Evolutionary conservation across 2,113 vertebrate genomes (phyloP), one percentile per base, ranked within the genome.

Genomic region (Seriola dumerili): DNA sequence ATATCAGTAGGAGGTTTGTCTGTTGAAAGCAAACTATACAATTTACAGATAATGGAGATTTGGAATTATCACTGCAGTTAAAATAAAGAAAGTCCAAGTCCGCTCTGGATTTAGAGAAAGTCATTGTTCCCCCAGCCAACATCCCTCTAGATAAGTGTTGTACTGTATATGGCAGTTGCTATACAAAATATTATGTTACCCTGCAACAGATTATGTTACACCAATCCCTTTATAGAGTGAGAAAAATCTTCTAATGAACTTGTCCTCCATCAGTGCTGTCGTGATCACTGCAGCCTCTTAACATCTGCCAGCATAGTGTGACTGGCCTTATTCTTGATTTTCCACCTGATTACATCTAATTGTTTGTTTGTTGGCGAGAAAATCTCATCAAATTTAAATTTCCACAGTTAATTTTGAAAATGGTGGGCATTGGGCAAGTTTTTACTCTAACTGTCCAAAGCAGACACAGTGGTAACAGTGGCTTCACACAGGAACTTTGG

Each of bases 251-350:
- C 21, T 52, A 17, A 38, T 62, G 10, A 48, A 23, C 38, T 73
- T 44, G 25, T 29, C 25, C 62, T 85, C 32, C 54, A 40, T 71
- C 54, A 38, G 8, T 42, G 40, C 40, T 42, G 40, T 38, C 72
- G 52, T 36, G 67, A 77, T 67, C 23, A 4, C 65, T 52, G 66
- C 75, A 72, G 76, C 75, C 42, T 59, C 62, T 68, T 55, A 3
- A 16, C 69, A 21, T 66, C 32, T 29, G 44, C 44, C 70, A 50
- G n/a, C 57, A 73, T 2, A 58, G 32, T 32, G 38, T 59, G 75
- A 70, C 66, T 21, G 23, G 23, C 3, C 21, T 19, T 38, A 34
- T 34, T 69, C 42, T 32, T 36, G 32, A 46, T 63, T 66, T 67
- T 71, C 25, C 68, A 32, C 42, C 29, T 70, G 46, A 25, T 16